Evolutionary conservation across 2,113 vertebrate species (phyloP).

Genomic region (Bothrops jararaca): DNA sequence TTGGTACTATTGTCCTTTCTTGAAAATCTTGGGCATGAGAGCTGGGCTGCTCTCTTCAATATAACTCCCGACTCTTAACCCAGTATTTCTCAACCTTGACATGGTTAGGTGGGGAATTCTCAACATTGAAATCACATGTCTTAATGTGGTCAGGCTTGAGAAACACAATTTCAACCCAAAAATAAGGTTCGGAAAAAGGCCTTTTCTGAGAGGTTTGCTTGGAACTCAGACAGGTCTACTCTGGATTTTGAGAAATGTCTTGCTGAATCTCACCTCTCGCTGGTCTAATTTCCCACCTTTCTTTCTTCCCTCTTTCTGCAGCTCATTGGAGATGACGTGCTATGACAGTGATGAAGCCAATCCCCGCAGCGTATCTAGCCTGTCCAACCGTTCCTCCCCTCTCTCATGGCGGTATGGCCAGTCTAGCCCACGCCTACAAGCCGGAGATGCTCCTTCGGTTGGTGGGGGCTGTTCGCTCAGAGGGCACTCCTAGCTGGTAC

Average conservation of each 20-base stretch:
- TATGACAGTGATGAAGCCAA: conserved; percentile 93
- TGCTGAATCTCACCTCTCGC: not conserved
- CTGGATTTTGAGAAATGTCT: not conserved
- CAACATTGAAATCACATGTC: not conserved
- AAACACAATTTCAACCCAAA: not conserved
- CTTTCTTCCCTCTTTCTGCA: conserved; percentile 52
- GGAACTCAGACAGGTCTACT: not conserved
- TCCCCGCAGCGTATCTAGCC: conserved; percentile 84
- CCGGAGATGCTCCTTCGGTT: conserved; percentile 88
- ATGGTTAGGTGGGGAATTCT: not conserved
- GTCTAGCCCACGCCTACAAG: conserved; percentile 91
- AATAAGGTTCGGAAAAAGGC: not conserved
- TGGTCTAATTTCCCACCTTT: not conserved
- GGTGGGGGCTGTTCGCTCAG: conserved; percentile 79
- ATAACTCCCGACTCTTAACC: not conserved
- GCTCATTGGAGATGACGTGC: conserved; percentile 85
- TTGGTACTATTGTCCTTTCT: not conserved
- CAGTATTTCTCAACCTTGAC: not conserved
- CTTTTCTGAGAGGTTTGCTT: not conserved
- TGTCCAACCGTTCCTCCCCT: conserved; percentile 92
- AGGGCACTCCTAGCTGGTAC: conserved; percentile 74
- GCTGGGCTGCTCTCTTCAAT: not conserved
- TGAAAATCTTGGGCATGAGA: not conserved
- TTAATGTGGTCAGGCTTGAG: not conserved
- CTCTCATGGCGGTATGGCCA: conserved; percentile 93